Evolutionary conservation across 2,113 vertebrate species (phyloP), one percentile per base, ranked within the genome.

Genomic region (Balaenoptera acutorostrata): DNA sequence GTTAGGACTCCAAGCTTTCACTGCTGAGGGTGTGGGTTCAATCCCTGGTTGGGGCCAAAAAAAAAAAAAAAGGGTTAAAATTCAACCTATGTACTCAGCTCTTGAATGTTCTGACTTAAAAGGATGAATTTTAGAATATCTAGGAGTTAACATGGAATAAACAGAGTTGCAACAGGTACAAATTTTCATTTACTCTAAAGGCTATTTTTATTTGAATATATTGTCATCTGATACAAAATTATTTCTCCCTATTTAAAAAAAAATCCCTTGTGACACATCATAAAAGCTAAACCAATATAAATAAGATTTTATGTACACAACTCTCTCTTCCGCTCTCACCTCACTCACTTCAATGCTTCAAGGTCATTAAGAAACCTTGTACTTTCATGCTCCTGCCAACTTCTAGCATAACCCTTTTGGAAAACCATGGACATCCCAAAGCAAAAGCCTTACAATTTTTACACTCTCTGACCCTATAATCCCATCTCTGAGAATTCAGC

Each of bases 151-250:
- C 27, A 74, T 1, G 9, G 12, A 81, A 91, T 85, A 92, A 90
- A 72, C 3, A 85, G 13, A 96, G 63, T 25, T 95, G 46, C 25
- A 93, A 85, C 33, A n/a, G 57, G 27, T 74, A 59, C 3, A 88
- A 64, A 89, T 46, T 95, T 95, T 69, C 49, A 77, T 61, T 95
- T 86, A 84, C 20, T 86, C 31, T 89, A 93, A 87, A 96, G 36
- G 33, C 2, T 41, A 81, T 44, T 89, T 91, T 83, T 57, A 92
- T 88, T 95, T 93, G 95, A 84, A 85, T 66, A 92, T 81, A 96
- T 15, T 93, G 31, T 31, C 36, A 95, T 52, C 12, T 74, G 69
- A 94, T 59, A 91, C 20, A 95, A 78, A 91, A 93, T 39, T 77
- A 69, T 57, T 86, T 82, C 63, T 83, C 21, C 39, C 52, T 36